phyloP scores from a whole-genome alignment of 2,888 invertebrate genomes.

The Holacanthella duospinosa region DNA sequence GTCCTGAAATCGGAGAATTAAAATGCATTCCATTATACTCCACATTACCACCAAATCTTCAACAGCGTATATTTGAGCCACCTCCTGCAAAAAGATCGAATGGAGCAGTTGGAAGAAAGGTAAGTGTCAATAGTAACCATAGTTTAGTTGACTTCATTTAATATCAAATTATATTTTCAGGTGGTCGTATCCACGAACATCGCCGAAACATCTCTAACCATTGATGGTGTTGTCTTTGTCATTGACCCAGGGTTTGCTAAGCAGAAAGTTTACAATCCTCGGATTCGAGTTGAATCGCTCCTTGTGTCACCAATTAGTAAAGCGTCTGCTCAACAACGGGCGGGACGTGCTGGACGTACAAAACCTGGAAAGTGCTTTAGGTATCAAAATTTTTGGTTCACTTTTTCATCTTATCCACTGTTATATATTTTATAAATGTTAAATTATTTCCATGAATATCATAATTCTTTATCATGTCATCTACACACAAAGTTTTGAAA shows the following conservation, averaged over 20 bases:
- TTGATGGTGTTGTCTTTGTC: constrained; percentile 98
- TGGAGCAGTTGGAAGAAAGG: constrained; percentile 80
- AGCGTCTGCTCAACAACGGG: constrained; percentile 96
- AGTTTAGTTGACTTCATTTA: too few species aligned
- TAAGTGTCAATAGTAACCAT: constrained; percentile 11
- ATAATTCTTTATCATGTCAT: background rate
- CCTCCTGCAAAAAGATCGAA: constrained; percentile 75
- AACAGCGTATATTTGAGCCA: constrained; percentile 93
- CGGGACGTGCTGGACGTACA: constrained; percentile 96
- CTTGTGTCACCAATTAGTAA: constrained; percentile 97
- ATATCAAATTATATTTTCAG: too few species aligned
- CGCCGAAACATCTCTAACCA: constrained; percentile 96
- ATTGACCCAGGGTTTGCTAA: constrained; percentile 99
- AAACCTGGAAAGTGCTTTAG: constrained; percentile 92
- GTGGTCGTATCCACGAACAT: constrained; percentile 97
- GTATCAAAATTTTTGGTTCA: constrained; percentile 24
- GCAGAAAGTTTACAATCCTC: constrained; percentile 87
- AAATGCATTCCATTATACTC: constrained; percentile 98
- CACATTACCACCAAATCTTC: constrained; percentile 90
- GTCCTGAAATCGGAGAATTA: constrained; percentile 91
- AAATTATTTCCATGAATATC: background rate
- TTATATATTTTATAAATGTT: background rate
- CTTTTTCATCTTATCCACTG: background rate
- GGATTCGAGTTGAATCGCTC: constrained; percentile 88
- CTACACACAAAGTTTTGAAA: too few species aligned